phyloP scores from a whole-genome alignment of 2,888 invertebrate genomes.

The Gordius sp. region DNA sequence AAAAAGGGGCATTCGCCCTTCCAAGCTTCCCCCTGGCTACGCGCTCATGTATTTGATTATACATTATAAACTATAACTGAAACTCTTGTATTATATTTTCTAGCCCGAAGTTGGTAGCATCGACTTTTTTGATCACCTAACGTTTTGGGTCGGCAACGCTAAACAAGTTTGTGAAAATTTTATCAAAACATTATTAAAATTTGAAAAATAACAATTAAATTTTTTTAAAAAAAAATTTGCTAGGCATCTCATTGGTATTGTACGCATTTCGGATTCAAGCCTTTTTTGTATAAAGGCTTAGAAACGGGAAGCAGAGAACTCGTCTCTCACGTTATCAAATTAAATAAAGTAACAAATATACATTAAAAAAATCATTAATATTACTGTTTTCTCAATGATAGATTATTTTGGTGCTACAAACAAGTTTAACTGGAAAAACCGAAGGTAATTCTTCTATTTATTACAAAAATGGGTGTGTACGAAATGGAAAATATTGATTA shows the following conservation, averaged over 20 bases:
- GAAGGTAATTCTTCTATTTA: slow-evolving; percentile 29
- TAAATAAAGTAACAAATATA: slow-evolving; percentile 48
- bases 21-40: too few relatives aligned
- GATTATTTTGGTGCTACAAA: slow-evolving; percentile 71
- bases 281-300: slow-evolving; percentile 64
- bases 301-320: slow-evolving; percentile 61
- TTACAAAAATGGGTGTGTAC: too few relatives aligned
- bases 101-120: slow-evolving; percentile 52
- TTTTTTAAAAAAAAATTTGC: too few relatives aligned
- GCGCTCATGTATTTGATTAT: too few relatives aligned
- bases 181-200: too few relatives aligned
- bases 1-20: too few relatives aligned
- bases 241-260: slow-evolving; percentile 78
- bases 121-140: slow-evolving; percentile 64
- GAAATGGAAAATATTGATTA: too few relatives aligned
- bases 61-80: too few relatives aligned
- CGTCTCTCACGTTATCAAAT: slow-evolving; percentile 57
- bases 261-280: slow-evolving; percentile 67
- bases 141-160: slow-evolving; percentile 89
- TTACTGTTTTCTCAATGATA: slow-evolving; percentile 28
- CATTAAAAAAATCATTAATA: slow-evolving; percentile 11
- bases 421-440: slow-evolving; percentile 56
- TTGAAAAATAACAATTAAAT: too few relatives aligned
- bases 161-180: too few relatives aligned
- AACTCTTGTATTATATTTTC: too few relatives aligned